A percentile compares a stretch with the other conserved stretches of the same genome.
These are phyloP conservation scores for Gambelia wislizenii DNA, from an alignment of 2,797 vertebrate species.

Conservation along the genomic window DNA sequence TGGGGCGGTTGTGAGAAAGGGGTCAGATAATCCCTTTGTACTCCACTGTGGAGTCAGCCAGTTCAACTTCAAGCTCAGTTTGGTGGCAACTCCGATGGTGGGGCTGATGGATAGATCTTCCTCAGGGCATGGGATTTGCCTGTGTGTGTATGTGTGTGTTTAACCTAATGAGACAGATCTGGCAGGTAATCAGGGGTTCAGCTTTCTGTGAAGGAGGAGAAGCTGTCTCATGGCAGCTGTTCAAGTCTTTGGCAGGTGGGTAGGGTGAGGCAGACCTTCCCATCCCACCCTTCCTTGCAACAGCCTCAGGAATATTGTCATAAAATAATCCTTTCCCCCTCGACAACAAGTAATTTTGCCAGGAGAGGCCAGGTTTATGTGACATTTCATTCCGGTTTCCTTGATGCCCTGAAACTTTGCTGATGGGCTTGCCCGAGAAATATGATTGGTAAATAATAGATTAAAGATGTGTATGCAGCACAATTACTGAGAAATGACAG, in stretches of 20 bases:
- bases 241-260: conserved; percentile 18
- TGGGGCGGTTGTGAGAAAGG: neutral
- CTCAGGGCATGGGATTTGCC: neutral
- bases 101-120: neutral
- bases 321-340: neutral
- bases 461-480: neutral
- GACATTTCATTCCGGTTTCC: conserved; percentile 60
- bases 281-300: neutral
- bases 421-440: conserved; percentile 60
- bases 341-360: conserved; percentile 57
- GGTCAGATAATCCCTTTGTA: neutral
- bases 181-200: conserved; percentile 15
- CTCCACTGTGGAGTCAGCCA: neutral
- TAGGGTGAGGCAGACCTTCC: neutral
- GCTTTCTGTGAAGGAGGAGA: neutral
- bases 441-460: conserved; percentile 56
- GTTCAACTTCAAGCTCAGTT: neutral
- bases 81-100: neutral
- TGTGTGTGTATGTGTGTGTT: neutral
- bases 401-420: conserved; percentile 48
- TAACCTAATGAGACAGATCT: neutral
- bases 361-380: conserved; percentile 40
- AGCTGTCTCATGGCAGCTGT: neutral
- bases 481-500: neutral
- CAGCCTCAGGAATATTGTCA: conserved; percentile 13